Evolutionary conservation across 2,113 vertebrate species (phyloP), one percentile per base, ranked within the genome.

Genomic region (Phylloscopus trochiloides): DNA sequence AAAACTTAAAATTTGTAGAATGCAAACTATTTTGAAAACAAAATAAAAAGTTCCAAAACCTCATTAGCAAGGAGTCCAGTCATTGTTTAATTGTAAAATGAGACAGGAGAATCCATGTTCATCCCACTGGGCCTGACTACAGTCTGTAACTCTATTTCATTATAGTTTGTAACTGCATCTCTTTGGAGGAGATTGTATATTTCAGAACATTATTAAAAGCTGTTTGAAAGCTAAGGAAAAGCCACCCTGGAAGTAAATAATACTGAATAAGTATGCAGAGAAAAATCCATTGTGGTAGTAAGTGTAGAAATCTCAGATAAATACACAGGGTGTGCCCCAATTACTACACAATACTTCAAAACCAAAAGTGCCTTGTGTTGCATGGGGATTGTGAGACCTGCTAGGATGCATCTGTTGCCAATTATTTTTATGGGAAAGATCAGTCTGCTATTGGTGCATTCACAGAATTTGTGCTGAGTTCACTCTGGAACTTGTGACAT

Each of bases 381-480:
- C 1, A 0, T 50, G 31, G 28, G n/a, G 43, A 71, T 7, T 72
- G 36, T 63, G 40, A 89, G 76, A 94, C 52, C 26, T 92, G 40
- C 32, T 61, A 71, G 52, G 73, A 92, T 62, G 24, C 24, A 26
- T 84, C 86, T 72, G n/a, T 74, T 84, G 65, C 48, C 87, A 91
- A 71, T 34, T 81, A 57, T 87, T 94, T 89, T 94, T 89, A 42
- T 74, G 50, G 52, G 66, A 91, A 91, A 87, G 43, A 85, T 84
- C 3, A 1, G 22, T 12, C 63, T 29, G 50, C 74, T 72, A 55
- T n/a, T 31, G 5, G 7, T 67, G 13, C 40, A 47, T 82, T 61
- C 34, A 75, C n/a, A 85, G 54, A 87, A 78, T 87, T 78, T 61
- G 7, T 73, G 36, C 51, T 89, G 55, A 89, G 74, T 31, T 88